Conservation (phyloP, 2,113 vertebrate species). For the Lophotis ruficrista region DNA sequence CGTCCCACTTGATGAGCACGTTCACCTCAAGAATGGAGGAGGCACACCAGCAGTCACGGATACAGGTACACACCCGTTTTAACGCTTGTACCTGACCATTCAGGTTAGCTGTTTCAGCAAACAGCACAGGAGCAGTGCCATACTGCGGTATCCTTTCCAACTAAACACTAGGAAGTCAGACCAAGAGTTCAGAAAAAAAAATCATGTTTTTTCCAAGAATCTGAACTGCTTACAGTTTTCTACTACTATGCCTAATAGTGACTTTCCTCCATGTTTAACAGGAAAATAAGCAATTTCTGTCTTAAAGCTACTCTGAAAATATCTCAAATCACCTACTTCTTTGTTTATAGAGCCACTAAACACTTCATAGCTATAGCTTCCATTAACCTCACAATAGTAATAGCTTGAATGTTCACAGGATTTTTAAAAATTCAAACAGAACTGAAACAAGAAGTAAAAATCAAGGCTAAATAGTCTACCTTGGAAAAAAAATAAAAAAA, state of each 20-base stretch:
- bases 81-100: neutral
- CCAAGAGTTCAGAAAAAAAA: neutral
- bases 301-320: neutral
- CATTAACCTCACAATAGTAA: neutral
- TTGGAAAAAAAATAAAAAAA: neutral
- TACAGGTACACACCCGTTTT: neutral
- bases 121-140: neutral
- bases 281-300: neutral
- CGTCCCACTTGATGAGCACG: accelerated
- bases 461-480: neutral
- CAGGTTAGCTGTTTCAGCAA: neutral
- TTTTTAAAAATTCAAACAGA: neutral
- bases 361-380: neutral
- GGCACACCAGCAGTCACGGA: neutral
- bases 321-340: neutral
- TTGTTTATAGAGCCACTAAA: neutral
- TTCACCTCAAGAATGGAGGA: neutral
- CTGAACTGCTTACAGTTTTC: neutral
- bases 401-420: neutral
- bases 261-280: neutral
- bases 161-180: neutral
- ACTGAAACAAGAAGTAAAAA: neutral
- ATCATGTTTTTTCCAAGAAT: neutral
- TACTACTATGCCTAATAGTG: neutral
- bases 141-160: neutral